A percentile compares a stretch with the other conserved stretches of the same genome.
Conservation (phyloP, 2,888 invertebrate genomes). For the Xylota sylvarum region DNA sequence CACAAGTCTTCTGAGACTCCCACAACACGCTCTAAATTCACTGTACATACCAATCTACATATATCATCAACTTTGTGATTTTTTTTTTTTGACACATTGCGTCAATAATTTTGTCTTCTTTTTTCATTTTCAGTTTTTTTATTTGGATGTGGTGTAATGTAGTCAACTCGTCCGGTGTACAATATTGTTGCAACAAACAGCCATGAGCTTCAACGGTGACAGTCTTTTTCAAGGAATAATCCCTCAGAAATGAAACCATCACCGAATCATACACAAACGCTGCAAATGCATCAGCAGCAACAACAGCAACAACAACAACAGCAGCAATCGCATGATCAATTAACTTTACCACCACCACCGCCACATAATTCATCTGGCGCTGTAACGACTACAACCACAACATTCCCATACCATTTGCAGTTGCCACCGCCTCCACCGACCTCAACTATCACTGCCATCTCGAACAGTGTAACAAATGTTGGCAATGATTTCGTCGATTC, state of each 20-base stretch:
- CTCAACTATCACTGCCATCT: slow-evolving; percentile 52
- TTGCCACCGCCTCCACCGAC: slow-evolving; percentile 79
- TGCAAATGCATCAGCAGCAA: slow-evolving; percentile 73
- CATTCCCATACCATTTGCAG: slow-evolving; percentile 72
- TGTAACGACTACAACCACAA: slow-evolving; percentile 71
- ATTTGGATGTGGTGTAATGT: slow-evolving; percentile 56
- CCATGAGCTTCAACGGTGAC: slow-evolving; percentile 69
- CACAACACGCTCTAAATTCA: background rate
- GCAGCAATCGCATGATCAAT: slow-evolving; percentile 76
- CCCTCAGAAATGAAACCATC: slow-evolving; percentile 72
- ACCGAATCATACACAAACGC: slow-evolving; percentile 72
- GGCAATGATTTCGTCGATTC: slow-evolving; percentile 82
- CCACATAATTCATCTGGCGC: slow-evolving; percentile 74
- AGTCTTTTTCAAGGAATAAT: slow-evolving; percentile 58
- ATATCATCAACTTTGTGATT: slow-evolving; percentile 3
- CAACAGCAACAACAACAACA: slow-evolving; percentile 65
- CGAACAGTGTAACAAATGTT: slow-evolving; percentile 48
- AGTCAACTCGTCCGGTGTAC: slow-evolving; percentile 48
- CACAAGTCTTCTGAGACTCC: background rate
- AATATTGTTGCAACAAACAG: slow-evolving; percentile 39
- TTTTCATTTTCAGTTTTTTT: slow-evolving; percentile 19
- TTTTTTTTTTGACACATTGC: slow-evolving; percentile 11
- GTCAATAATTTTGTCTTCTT: slow-evolving; percentile 17
- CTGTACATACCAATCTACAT: background rate
- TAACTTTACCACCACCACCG: slow-evolving; percentile 72